phyloP scores from a whole-genome alignment of 2,888 invertebrate genomes.

The Chloroclystis v-ata region DNA sequence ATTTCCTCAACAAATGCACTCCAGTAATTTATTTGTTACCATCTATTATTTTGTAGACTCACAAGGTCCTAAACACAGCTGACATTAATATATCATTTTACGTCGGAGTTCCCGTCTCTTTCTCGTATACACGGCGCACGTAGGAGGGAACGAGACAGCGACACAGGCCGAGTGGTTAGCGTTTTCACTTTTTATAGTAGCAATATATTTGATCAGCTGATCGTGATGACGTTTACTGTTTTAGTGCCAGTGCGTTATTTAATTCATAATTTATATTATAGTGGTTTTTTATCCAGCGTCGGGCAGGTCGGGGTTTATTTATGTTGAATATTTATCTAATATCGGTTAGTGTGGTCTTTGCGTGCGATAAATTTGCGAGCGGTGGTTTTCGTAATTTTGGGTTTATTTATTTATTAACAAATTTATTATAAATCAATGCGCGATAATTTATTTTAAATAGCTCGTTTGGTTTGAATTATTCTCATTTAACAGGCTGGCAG shows the following conservation, averaged over 20 bases:
- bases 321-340: conserved; percentile 65
- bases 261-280: conserved; percentile 76
- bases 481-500: conserved; percentile 14
- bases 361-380: conserved; percentile 39
- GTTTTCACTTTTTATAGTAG: conserved; percentile 79
- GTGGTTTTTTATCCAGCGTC: conserved; percentile 61
- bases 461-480: conserved; percentile 17
- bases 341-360: conserved; percentile 32
- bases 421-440: conserved; percentile 36
- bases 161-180: conserved; percentile 61
- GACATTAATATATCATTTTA: conserved; percentile 78
- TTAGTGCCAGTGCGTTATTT: conserved; percentile 62
- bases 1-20: conserved; percentile 77
- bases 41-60: conserved; percentile 78
- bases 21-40: conserved; percentile 77
- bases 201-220: conserved; percentile 79
- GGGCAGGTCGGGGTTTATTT: conserved; percentile 73
- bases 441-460: conserved; percentile 28
- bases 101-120: conserved; percentile 56
- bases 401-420: conserved; percentile 34
- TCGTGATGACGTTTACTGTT: conserved; percentile 75
- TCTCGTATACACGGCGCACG: conserved; percentile 30
- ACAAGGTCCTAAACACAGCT: conserved; percentile 78
- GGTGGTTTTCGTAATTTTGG: conserved; percentile 39
- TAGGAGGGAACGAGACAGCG: conserved; percentile 47